phyloP scores from a whole-genome alignment of 2,888 invertebrate genomes.

The Eupeodes latifasciatus region DNA sequence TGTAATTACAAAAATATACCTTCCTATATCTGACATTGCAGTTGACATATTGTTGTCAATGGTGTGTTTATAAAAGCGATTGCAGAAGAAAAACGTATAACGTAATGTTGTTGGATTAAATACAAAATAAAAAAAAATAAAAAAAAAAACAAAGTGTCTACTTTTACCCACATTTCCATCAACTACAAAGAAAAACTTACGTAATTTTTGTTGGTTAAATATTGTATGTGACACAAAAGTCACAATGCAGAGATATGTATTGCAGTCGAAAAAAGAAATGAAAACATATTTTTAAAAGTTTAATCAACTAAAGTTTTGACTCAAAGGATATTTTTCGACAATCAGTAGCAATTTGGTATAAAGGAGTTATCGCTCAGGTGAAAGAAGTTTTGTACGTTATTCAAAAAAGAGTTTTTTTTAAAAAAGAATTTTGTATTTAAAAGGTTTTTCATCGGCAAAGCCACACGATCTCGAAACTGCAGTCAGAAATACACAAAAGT shows the following conservation, averaged over 20 bases:
- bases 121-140: neutral
- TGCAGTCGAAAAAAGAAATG: neutral
- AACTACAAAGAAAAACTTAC: constrained; percentile 28
- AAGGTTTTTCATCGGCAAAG: too few relatives aligned
- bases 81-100: neutral
- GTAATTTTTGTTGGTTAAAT: constrained; percentile 11
- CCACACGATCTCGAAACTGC: too few relatives aligned
- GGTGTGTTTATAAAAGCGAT: constrained; percentile 32
- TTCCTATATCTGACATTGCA: constrained; percentile 40
- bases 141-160: neutral
- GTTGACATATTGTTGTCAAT: constrained; percentile 64
- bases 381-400: too few relatives aligned
- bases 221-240: constrained; percentile 10
- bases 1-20: constrained; percentile 59
- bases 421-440: too few relatives aligned
- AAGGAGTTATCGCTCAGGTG: too few relatives aligned
- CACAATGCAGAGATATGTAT: neutral
- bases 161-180: neutral
- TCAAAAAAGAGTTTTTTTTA: too few relatives aligned
- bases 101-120: constrained; percentile 26
- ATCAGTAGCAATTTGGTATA: too few relatives aligned
- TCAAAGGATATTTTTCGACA: too few relatives aligned
- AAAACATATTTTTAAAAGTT: neutral
- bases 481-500: too few relatives aligned
- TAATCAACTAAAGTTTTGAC: neutral